Conservation (phyloP, 2,797 vertebrate genomes). For the Sciurus vulgaris region DNA sequence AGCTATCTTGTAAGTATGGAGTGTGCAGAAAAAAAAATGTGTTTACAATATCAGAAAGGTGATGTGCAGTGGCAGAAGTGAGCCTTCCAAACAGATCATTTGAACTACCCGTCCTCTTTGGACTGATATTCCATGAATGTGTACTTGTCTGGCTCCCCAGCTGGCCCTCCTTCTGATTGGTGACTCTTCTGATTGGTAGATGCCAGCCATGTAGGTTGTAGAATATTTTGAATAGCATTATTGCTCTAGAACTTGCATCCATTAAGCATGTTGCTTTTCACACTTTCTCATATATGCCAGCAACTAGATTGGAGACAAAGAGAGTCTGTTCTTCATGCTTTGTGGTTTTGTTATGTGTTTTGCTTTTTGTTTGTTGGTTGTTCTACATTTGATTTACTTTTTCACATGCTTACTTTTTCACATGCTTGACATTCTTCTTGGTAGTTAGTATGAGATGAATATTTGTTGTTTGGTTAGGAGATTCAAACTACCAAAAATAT, state of each 20-base stretch:
- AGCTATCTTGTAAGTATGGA: neutral
- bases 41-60: neutral
- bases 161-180: neutral
- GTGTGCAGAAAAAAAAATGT: neutral
- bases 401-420: neutral
- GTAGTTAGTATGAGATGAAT: neutral
- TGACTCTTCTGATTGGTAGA: neutral
- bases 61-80: neutral
- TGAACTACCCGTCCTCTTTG: neutral
- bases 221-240: neutral
- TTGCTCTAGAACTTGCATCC: neutral
- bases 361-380: neutral
- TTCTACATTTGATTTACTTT: neutral
- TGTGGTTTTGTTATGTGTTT: accelerated
- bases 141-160: neutral
- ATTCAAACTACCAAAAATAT: neutral
- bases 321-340: neutral
- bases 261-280: neutral
- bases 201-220: neutral
- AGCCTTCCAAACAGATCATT: neutral
- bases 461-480: neutral
- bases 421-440: neutral
- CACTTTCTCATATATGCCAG: neutral
- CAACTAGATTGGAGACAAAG: neutral
- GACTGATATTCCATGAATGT: neutral